Base-by-base conservation (phyloP, 1,140 invertebrate genomes). In the Ericerus pela region DNA sequence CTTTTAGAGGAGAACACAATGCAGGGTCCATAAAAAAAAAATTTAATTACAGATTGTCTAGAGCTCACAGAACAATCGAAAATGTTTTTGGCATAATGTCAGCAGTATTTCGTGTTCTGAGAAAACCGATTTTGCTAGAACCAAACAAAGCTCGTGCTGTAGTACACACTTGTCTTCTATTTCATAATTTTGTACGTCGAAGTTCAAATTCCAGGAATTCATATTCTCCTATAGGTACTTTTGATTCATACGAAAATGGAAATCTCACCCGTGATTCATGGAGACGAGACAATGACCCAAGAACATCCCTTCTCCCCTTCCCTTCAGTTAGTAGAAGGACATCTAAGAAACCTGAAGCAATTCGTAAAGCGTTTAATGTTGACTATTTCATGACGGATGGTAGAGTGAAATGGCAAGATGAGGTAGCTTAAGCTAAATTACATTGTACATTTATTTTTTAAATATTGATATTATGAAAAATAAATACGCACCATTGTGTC, bases 81-180 rank as follows among this genome's bases (percentile, higher is more conserved):
- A 72, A 72, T 60, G 63, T 64, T 10, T 73, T 72, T 64, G 69
- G 70, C 8, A 68, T 71, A 51, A 59, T 76, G 27, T 58, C 67
- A 6, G 62, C 66, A 20, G 63, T 66, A 53, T 75, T 70, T 61
- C 60, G 69, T 62, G 65, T 73, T 38, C 69, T 73, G 27, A 52
- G 61, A 59, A 63, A 52, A 11, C 63, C 64, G 36, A 66, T 69
- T 10, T 16, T 41, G 6, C 37, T 41, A 10, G 14, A 33, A 31
- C 29, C 29, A n/a, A 30, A 33, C 12, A 33, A 53, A 33, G 28
- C 22, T 20, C 26, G 20, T 20, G 12, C 22, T 31, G 33, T 31
- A 30, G 16, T 20, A 10, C 22, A 33, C 31, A 31, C 11, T 20
- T 53, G 1, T 20, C 14, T 33, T 31, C 31, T 53, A 20, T 53